A percentile compares a stretch with the other conserved stretches of the same genome.
These are phyloP conservation scores for Batillaria attramentaria DNA, from an alignment of 1,140 invertebrate species.

Conservation along the genomic window DNA sequence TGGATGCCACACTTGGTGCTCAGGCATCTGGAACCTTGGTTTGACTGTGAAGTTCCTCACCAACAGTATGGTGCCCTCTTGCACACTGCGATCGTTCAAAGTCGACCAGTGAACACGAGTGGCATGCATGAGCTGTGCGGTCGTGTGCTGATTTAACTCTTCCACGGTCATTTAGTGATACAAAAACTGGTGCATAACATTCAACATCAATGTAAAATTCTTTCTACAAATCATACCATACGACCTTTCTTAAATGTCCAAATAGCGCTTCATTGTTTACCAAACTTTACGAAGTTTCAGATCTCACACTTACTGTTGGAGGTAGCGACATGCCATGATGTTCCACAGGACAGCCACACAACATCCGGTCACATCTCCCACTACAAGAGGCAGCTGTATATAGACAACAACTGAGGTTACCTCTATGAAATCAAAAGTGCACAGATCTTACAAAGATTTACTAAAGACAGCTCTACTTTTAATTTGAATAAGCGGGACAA, in stretches of 20 bases:
- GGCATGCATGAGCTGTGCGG: neutral
- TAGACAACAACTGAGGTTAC: neutral
- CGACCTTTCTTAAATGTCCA: no score
- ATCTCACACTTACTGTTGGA: conserved; percentile 36
- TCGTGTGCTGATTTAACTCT: neutral
- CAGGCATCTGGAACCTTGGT: conserved; percentile 32
- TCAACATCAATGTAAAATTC: neutral
- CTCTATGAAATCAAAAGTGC: neutral
- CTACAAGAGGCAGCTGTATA: conserved; percentile 46
- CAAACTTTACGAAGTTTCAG: no score
- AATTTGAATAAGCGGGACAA: no score
- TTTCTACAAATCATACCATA: no score
- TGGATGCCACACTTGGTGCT: conserved; percentile 19
- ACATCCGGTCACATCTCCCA: conserved; percentile 48
- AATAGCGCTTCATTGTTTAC: no score
- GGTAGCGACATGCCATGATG: conserved; percentile 35
- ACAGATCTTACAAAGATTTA: neutral
- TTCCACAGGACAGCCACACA: conserved; percentile 55
- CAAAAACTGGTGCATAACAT: neutral
- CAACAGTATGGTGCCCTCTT: conserved; percentile 47
- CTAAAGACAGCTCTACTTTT: neutral
- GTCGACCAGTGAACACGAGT: neutral
- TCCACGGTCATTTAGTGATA: neutral
- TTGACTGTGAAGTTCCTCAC: conserved; percentile 51
- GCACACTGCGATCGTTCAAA: conserved; percentile 32